Percentiles rank a stretch among this genome's conserved stretches.
Evolutionary conservation across 2,113 vertebrate species (phyloP).

Genomic region (Mola mola): DNA sequence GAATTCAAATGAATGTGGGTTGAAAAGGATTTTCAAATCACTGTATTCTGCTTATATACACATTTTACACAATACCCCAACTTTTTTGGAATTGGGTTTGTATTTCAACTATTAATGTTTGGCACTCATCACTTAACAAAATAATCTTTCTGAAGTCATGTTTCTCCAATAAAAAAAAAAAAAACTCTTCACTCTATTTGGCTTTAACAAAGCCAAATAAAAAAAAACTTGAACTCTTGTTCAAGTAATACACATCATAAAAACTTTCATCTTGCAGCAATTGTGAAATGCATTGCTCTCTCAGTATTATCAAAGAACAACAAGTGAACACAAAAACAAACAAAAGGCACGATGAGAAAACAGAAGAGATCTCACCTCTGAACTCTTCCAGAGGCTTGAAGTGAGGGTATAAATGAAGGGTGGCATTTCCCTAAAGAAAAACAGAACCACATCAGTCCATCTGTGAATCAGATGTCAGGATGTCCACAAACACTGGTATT

Average conservation of each 20-base stretch:
- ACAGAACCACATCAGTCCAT: neutral
- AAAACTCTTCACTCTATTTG: neutral
- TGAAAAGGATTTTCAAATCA: too few relatives aligned
- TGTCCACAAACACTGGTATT: neutral
- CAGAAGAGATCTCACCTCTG: slow-evolving; percentile 76
- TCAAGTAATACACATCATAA: neutral
- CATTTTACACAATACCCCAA: too few relatives aligned
- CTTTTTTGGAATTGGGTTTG: too few relatives aligned
- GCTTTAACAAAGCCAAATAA: neutral
- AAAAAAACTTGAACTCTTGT: neutral
- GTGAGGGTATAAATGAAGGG: slow-evolving; percentile 87
- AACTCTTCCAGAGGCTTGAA: slow-evolving; percentile 86
- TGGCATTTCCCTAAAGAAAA: slow-evolving; percentile 83
- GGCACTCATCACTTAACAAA: neutral
- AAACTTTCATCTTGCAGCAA: too few relatives aligned
- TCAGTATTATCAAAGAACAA: neutral
- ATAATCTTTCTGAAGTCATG: neutral
- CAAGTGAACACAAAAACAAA: neutral
- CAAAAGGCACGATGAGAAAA: neutral
- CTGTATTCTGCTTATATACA: too few relatives aligned
- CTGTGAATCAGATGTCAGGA: neutral
- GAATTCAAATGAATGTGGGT: too few relatives aligned
- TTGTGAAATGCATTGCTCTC: too few relatives aligned
- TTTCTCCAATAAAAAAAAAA: neutral
- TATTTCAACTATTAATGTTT: neutral